phyloP scores from a whole-genome alignment of 1,140 invertebrate species.

The Drosophila kohkoa region DNA sequence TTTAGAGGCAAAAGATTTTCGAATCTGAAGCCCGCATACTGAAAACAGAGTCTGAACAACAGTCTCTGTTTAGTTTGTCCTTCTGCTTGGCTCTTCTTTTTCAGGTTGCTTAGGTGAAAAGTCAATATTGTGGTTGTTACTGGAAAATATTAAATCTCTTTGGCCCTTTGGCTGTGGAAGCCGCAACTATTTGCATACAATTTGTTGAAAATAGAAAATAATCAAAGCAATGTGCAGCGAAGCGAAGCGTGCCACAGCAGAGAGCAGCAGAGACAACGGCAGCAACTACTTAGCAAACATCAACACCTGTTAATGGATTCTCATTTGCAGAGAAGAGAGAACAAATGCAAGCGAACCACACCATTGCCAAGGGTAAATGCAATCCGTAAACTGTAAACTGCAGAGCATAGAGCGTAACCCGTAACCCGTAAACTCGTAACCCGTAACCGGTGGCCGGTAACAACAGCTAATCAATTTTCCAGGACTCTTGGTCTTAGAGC shows the following conservation, averaged over 20 bases:
- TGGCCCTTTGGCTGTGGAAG: conserved; percentile 29
- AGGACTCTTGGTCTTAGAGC: conserved; percentile 26
- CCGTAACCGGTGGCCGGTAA: conserved; percentile 18
- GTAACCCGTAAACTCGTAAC: conserved; percentile 8
- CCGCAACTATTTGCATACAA: conserved; percentile 79
- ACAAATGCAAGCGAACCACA: conserved; percentile 60
- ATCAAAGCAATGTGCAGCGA: conserved; percentile 77
- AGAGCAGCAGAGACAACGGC: not conserved
- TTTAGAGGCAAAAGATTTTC: conserved; percentile 13
- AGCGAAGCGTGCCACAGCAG: conserved; percentile 55
- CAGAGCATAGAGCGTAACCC: conserved; percentile 33
- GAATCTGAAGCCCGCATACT: conserved; percentile 20
- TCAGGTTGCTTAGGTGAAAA: conserved; percentile 58
- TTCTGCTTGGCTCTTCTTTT: not conserved
- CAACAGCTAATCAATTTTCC: conserved; percentile 72
- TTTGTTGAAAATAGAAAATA: conserved; percentile 78
- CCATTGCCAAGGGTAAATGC: conserved; percentile 34
- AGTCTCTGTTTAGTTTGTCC: not conserved
- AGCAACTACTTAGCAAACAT: conserved; percentile 77
- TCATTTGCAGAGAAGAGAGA: conserved; percentile 28
- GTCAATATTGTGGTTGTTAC: conserved; percentile 74
- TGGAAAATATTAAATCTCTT: conserved; percentile 78
- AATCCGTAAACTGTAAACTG: conserved; percentile 5
- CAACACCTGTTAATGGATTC: conserved; percentile 75
- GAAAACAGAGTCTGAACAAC: conserved; percentile 18